These are phyloP conservation scores for Eremobia ochroleuca DNA, from an alignment of 2,888 invertebrate species.

Conservation along the genomic window DNA sequence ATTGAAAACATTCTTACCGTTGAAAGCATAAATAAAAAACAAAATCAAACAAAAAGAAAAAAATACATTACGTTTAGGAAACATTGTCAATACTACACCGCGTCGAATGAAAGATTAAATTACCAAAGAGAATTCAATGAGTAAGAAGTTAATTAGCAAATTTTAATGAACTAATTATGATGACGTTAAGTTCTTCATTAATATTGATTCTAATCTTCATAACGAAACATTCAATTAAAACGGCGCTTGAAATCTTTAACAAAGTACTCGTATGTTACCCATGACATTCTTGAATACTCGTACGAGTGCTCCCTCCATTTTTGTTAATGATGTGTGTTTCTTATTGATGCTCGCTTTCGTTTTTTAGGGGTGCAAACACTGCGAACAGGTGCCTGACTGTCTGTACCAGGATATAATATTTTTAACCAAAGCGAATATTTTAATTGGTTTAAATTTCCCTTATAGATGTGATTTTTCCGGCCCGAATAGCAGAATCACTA, in stretches of 20 bases:
- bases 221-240: conserved; percentile 14
- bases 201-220: conserved; percentile 20
- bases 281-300: background rate
- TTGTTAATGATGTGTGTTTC: background rate
- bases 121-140: background rate
- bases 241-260: background rate
- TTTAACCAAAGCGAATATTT: no score
- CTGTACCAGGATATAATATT: no score
- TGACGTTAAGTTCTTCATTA: conserved; percentile 7
- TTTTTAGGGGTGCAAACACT: no score
- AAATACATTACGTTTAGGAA: background rate
- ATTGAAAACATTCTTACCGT: conserved; percentile 5
- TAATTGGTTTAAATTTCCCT: no score
- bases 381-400: no score
- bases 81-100: conserved; percentile 32
- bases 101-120: background rate
- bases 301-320: background rate
- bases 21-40: background rate
- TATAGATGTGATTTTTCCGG: no score
- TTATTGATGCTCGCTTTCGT: no score
- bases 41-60: background rate
- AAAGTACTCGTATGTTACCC: no score
- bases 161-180: conserved; percentile 31
- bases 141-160: conserved; percentile 18
- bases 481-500: no score